These are phyloP conservation scores for Acyrthosiphon pisum DNA, from an alignment of 1,140 invertebrate species.

Conservation along the genomic window DNA sequence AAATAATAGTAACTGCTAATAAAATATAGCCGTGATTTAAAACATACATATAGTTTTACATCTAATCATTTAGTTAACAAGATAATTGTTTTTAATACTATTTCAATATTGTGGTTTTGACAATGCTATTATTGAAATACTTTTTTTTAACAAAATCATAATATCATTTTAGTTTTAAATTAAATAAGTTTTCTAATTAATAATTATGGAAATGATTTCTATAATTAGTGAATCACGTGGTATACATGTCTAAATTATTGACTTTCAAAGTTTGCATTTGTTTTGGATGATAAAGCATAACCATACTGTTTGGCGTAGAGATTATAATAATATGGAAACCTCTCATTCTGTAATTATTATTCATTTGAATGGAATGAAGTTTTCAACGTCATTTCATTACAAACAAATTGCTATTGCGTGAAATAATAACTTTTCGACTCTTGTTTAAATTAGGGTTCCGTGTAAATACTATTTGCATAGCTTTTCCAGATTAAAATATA, in stretches of 20 bases:
- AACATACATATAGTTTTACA: not conserved
- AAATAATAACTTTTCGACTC: not conserved
- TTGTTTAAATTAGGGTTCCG: not conserved
- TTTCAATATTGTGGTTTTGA: not conserved
- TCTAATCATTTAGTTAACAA: not conserved
- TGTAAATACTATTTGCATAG: not conserved
- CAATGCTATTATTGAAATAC: not conserved
- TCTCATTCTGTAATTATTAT: constrained; percentile 34
- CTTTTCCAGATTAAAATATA: not conserved
- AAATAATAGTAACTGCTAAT: not conserved
- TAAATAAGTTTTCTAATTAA: constrained; percentile 12
- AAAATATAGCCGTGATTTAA: not conserved
- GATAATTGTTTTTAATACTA: not conserved
- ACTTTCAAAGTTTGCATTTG: constrained; percentile 2
- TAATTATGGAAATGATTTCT: not conserved
- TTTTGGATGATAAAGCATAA: not conserved
- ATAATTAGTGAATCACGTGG: not conserved
- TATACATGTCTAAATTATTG: not conserved
- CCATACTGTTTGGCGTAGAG: not conserved
- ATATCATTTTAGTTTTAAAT: not conserved
- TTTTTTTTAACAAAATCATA: not conserved
- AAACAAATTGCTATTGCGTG: not conserved
- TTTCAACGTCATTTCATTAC: not conserved
- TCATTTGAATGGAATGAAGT: constrained; percentile 38
- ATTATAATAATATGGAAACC: not conserved